A percentile compares a stretch with the other conserved stretches of the same genome.
These are phyloP conservation scores for Heliconius cydno DNA, from an alignment of 2,888 invertebrate species.

Conservation along the genomic window DNA sequence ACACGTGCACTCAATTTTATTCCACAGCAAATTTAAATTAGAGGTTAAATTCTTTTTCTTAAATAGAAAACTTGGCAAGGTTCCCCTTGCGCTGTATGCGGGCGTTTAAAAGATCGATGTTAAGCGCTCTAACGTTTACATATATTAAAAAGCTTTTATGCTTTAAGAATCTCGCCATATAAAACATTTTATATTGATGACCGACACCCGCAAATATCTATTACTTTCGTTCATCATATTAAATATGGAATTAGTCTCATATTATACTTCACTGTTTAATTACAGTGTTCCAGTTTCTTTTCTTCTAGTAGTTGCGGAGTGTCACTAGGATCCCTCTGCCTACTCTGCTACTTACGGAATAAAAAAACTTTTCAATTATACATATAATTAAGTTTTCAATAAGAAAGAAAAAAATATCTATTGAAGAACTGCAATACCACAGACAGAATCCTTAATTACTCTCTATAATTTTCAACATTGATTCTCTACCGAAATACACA, in stretches of 20 bases:
- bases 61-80: slow-evolving; percentile 45
- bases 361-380: no score
- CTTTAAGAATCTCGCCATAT: slow-evolving; percentile 12
- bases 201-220: not conserved
- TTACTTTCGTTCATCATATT: not conserved
- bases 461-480: no score
- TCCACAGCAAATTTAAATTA: slow-evolving; percentile 34
- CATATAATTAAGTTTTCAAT: no score
- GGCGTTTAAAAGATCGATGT: slow-evolving; percentile 45
- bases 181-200: not conserved
- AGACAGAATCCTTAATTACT: no score
- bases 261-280: not conserved
- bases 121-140: slow-evolving; percentile 39
- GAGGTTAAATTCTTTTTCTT: slow-evolving; percentile 36
- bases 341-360: no score
- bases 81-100: slow-evolving; percentile 39
- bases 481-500: not conserved
- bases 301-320: not conserved
- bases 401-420: no score
- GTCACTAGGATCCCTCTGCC: no score
- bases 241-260: not conserved
- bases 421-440: no score
- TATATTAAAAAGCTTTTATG: slow-evolving; percentile 44
- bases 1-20: slow-evolving; percentile 9
- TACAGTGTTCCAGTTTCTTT: not conserved